These are phyloP conservation scores for Halictus quadricinctus DNA, from an alignment of 2,888 invertebrate species.

Conservation along the genomic window DNA sequence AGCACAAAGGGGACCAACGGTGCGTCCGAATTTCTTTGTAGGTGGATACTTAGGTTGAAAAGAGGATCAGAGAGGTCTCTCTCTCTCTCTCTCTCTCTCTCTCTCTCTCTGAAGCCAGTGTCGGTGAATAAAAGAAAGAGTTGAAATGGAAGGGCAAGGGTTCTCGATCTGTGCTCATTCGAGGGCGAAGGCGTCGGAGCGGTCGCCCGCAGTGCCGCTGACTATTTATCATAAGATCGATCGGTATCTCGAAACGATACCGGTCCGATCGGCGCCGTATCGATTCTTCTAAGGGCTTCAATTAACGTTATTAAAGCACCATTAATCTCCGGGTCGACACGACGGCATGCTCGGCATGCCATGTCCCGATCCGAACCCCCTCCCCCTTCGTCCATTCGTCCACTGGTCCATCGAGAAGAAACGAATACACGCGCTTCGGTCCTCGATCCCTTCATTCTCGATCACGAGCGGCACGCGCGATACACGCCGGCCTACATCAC, in stretches of 20 bases:
- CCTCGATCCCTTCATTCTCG: conserved; percentile 54
- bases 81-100: neutral
- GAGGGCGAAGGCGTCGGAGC: conserved; percentile 77
- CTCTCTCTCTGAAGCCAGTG: neutral
- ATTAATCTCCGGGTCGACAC: conserved; percentile 79
- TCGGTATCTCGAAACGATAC: conserved; percentile 81
- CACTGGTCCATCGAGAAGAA: conserved; percentile 31
- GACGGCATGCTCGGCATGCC: conserved; percentile 75
- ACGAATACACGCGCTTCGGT: conserved; percentile 50
- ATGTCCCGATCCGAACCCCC: conserved; percentile 67
- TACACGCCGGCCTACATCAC: conserved; percentile 38
- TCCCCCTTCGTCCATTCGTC: conserved; percentile 40
- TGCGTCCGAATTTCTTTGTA: conserved; percentile 10
- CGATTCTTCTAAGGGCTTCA: conserved; percentile 82
- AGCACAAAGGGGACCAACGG: conserved; percentile 34
- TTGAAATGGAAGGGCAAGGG: conserved; percentile 61
- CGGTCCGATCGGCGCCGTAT: conserved; percentile 77
- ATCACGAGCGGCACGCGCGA: conserved; percentile 55
- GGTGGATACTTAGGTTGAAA: conserved; percentile 38
- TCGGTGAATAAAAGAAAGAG: conserved; percentile 56
- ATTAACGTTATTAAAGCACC: conserved; percentile 82
- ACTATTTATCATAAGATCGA: conserved; percentile 82
- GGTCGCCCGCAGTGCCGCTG: conserved; percentile 81
- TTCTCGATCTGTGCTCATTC: conserved; percentile 58
- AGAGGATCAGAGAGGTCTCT: conserved; percentile 35